Evolutionary conservation across 2,113 vertebrate species (phyloP), one percentile per base, ranked within the genome.

Genomic region (Rhizomys pruinosus): DNA sequence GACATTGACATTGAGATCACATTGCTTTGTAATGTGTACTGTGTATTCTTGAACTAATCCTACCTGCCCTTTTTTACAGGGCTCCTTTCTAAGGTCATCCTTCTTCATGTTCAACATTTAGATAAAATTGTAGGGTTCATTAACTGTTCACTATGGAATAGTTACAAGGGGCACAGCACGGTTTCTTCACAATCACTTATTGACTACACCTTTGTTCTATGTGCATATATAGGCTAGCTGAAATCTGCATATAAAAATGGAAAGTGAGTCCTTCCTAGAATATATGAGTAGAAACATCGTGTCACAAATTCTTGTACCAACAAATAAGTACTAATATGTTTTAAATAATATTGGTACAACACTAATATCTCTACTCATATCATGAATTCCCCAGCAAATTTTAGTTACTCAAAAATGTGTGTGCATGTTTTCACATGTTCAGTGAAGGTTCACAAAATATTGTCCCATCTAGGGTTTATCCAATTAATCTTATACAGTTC

Each of bases 81-180:
- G 23, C 61, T 15, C 15, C 10, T 79, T 73, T 64, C 19, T n/a
- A 19, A 37, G 77, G 20, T 74, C 42, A 87, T 63, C 84, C 17
- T 77, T 69, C 25, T 86, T 88, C n/a, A 64, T 27, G 69, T 85
- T 92, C 87, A 86, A 27, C n/a, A 87, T 89, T 80, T 74, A 84
- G 57, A n/a, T 92, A 76, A 82, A 78, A 86, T 73, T 76, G n/a
- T 66, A 79, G 44, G 47, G 16, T 71, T 34, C 71, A 3, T 69
- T 25, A 92, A 69, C 74, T 93, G 15, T 7, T 29, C 84, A 66
- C 34, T 66, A 3, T 42, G 22, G 8, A 37, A 82, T 37, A 78
- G 1, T 82, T 59, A 84, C 7, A 12, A 37, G 52, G 44, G 81
- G 22, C 22, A 12, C 13, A 55, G 15, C 37, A 80, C 55, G 88